Percentiles rank a stretch among this genome's conserved stretches.
phyloP scores from a whole-genome alignment of 2,797 vertebrate genomes.

The Lateolabrax maculatus region DNA sequence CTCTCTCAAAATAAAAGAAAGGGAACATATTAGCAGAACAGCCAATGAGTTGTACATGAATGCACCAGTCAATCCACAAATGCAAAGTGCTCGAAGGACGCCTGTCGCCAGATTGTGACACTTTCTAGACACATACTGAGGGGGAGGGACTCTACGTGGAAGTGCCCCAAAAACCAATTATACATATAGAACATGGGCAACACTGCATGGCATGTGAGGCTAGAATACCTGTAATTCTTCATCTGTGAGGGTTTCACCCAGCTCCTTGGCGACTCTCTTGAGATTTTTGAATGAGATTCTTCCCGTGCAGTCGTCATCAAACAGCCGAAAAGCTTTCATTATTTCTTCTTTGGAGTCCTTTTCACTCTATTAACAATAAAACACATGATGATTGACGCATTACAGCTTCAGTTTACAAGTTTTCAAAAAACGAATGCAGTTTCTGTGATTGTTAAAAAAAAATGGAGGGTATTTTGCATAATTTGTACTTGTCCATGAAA shows the following conservation, averaged over 20 bases:
- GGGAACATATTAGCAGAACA: no score
- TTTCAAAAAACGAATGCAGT: neutral
- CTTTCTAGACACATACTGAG: neutral
- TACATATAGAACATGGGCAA: neutral
- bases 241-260: slow-evolving; percentile 95
- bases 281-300: slow-evolving; percentile 96
- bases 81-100: neutral
- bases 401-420: neutral
- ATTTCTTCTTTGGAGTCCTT: slow-evolving; percentile 97
- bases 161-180: neutral
- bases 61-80: neutral
- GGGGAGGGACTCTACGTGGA: neutral
- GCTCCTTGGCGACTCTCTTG: slow-evolving; percentile 93
- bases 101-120: neutral
- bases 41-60: neutral
- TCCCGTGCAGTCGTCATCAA: slow-evolving; percentile 94
- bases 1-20: no score
- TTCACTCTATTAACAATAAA: slow-evolving; percentile 84
- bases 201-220: no score
- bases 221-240: slow-evolving; percentile 91
- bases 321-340: slow-evolving; percentile 94
- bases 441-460: neutral
- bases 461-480: neutral
- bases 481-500: neutral
- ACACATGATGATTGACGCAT: neutral